phyloP scores from a whole-genome alignment of 2,888 invertebrate genomes.

The Drosophila trichaetosa region DNA sequence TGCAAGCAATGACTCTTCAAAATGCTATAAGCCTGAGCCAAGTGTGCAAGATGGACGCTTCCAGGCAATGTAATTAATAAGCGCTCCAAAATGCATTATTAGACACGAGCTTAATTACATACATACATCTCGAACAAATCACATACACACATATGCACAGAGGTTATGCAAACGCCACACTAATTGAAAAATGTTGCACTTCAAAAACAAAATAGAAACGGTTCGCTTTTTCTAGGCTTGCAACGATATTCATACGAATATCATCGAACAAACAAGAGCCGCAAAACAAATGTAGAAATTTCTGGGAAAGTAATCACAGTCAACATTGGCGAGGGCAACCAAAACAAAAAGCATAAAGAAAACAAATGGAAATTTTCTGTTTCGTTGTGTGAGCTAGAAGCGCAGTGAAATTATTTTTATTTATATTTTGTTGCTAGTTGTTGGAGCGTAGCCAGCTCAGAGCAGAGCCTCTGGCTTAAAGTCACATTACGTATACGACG shows the following conservation, averaged over 20 bases:
- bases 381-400: slow-evolving; percentile 28
- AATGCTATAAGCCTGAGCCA: slow-evolving; percentile 68
- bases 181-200: slow-evolving; percentile 63
- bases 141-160: neutral
- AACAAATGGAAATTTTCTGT: slow-evolving; percentile 48
- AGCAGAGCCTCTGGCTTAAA: neutral
- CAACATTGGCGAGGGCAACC: slow-evolving; percentile 21
- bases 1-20: slow-evolving; percentile 73
- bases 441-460: slow-evolving; percentile 45
- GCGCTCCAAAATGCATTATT: slow-evolving; percentile 65
- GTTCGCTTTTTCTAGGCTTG: slow-evolving; percentile 16
- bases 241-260: slow-evolving; percentile 28
- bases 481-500: slow-evolving; percentile 67
- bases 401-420: slow-evolving; percentile 49
- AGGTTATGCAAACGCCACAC: slow-evolving; percentile 65
- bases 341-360: slow-evolving; percentile 28
- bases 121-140: neutral
- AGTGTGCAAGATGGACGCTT: slow-evolving; percentile 31
- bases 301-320: slow-evolving; percentile 51
- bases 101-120: slow-evolving; percentile 43
- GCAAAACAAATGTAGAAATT: slow-evolving; percentile 50
- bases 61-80: slow-evolving; percentile 65
- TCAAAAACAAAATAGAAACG: slow-evolving; percentile 9
- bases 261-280: slow-evolving; percentile 62
- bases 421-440: slow-evolving; percentile 39